Evolutionary conservation across 2,888 invertebrate species (phyloP).

Genomic region (Tolmerus cingulatus): DNA sequence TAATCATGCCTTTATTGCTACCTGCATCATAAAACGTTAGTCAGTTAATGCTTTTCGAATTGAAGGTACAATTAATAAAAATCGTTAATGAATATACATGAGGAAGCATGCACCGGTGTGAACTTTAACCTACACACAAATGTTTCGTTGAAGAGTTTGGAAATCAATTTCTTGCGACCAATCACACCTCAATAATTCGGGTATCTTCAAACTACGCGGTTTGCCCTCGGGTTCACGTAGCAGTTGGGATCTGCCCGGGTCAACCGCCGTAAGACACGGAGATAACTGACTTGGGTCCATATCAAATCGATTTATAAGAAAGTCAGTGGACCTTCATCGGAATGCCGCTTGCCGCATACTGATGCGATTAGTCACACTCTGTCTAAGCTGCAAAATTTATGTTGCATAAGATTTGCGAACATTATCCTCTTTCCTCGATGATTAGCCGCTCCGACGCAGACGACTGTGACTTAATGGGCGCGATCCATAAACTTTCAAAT

Average conservation of each 20-base stretch:
- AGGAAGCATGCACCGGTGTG: not conserved
- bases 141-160: not conserved
- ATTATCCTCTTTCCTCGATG: not conserved
- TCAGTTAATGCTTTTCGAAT: not conserved
- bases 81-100: not conserved
- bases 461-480: not conserved
- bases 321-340: slow-evolving; percentile 6
- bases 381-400: not conserved
- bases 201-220: not conserved
- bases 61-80: not conserved
- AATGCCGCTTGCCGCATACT: not conserved
- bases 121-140: not conserved
- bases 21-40: not conserved
- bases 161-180: not conserved
- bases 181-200: not conserved
- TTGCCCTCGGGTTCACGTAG: not conserved
- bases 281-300: not conserved
- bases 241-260: not conserved
- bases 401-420: not conserved
- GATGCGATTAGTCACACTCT: slow-evolving; percentile 6
- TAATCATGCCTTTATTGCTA: not conserved
- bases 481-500: slow-evolving; percentile 29
- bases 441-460: not conserved
- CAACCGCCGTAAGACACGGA: not conserved
- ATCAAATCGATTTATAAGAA: slow-evolving; percentile 1